Evolutionary conservation across 2,797 vertebrate species (phyloP), one percentile per base, ranked within the genome.

Genomic region (Novumbra hubbsi): DNA sequence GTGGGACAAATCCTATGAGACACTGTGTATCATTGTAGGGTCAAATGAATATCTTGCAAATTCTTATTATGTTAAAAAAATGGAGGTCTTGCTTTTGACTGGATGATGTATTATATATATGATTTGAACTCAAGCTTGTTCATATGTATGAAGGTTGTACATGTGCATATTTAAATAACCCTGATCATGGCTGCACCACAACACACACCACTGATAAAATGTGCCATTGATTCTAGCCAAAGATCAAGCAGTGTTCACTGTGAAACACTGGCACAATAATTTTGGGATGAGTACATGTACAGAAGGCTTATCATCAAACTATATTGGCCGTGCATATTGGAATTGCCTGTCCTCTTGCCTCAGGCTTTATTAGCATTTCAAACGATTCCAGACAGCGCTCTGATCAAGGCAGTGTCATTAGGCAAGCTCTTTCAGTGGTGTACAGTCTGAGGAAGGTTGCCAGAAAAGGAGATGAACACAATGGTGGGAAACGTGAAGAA

Each of bases 361-460:
- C 52, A 27, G 78, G 62, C 62, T 75, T 68, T 78, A 82, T 83
- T 80, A 80, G 70, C 80, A 85, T 78, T 83, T 84, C 82, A 82
- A 73, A 84, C 76, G 49, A 70, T 65, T 32, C 67, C 30, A 4
- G 66, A 30, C 70, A 57, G 76, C 73, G 11, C 55, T 45, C 48
- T 55, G 72, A 30, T 11, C 30, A 38, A 76, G 74, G 74, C 69
- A 74, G 75, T 73, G 77, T 79, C 76, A 45, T 70, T 75, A 57
- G 68, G 72, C 45, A 12, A 60, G 74, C 30, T 27, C 72, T 67
- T 69, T 57, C 73, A 78, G 79, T 21, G 77, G 68, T 69, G 32
- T 7, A 32, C 48, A 12, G 66, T 68, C 28, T 32, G 28, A 64
- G 14, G 12, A 28, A 64, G 62, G 62, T 32, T 32, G 62, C 28